These are phyloP conservation scores for Eleginops maclovinus DNA, from an alignment of 2,113 vertebrate species.

Conservation along the genomic window DNA sequence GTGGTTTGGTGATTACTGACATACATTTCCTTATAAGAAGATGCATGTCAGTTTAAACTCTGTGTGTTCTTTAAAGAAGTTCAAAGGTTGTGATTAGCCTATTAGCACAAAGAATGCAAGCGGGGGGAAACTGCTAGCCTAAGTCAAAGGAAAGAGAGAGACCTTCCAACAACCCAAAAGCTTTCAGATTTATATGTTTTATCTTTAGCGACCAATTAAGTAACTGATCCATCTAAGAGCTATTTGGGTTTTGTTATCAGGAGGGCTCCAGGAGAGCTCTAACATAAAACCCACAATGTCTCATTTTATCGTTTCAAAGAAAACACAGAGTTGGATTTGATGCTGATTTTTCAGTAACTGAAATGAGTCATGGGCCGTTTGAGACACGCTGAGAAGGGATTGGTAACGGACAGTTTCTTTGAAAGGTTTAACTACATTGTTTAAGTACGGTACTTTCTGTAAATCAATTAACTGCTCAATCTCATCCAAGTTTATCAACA, in stretches of 20 bases:
- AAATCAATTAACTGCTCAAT: background rate
- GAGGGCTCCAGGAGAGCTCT: too few relatives aligned
- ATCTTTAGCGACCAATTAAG: background rate
- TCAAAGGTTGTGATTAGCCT: background rate
- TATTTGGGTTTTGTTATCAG: too few relatives aligned
- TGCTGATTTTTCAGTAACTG: background rate
- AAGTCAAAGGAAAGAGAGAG: background rate
- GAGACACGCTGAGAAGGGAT: background rate
- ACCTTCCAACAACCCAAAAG: background rate
- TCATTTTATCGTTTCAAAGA: background rate
- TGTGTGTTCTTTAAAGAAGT: background rate
- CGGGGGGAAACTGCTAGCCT: background rate
- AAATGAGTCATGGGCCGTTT: background rate
- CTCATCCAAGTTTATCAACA: background rate
- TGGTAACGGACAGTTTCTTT: background rate
- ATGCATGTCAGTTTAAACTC: background rate
- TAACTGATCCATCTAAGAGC: background rate
- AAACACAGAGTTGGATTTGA: background rate
- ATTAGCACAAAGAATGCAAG: slow-evolving; percentile 1
- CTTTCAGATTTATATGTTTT: background rate
- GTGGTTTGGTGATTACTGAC: background rate
- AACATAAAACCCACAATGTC: background rate
- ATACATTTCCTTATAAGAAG: background rate
- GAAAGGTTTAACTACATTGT: background rate
- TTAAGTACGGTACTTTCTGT: background rate